phyloP scores from a whole-genome alignment of 2,797 vertebrate species.

The Poeciliopsis infans region DNA sequence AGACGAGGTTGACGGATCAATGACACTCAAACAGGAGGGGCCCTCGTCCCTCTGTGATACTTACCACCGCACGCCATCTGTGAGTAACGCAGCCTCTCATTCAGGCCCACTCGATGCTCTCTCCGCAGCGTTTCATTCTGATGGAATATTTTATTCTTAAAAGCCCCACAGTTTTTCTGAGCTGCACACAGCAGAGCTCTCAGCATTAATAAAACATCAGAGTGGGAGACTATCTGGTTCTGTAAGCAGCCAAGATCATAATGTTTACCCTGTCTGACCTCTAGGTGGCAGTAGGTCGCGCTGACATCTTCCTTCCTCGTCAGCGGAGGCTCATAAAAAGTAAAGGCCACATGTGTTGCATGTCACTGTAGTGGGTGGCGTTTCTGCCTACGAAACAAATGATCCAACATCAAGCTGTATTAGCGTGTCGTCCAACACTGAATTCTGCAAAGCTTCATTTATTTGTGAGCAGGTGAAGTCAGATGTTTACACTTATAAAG shows the following conservation, averaged over 20 bases:
- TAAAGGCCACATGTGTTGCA: neutral
- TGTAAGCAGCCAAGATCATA: conserved; percentile 52
- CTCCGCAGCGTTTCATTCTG: conserved; percentile 52
- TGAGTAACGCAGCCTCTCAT: conserved; percentile 67
- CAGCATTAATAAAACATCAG: conserved; percentile 76
- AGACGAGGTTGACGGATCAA: conserved; percentile 86
- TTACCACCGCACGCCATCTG: conserved; percentile 87
- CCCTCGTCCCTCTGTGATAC: conserved; percentile 84
- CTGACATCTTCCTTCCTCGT: conserved; percentile 2
- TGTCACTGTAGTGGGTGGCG: neutral
- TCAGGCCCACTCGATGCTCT: conserved; percentile 19
- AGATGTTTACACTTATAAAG: neutral
- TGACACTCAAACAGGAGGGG: conserved; percentile 90
- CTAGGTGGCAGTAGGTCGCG: conserved; percentile 54
- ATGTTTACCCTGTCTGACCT: conserved; percentile 42
- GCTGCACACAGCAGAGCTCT: conserved; percentile 53
- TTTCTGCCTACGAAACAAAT: neutral
- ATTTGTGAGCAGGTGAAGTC: neutral
- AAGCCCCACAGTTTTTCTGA: conserved; percentile 58
- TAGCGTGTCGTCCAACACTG: neutral
- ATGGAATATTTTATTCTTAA: conserved; percentile 68
- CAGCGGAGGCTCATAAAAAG: neutral
- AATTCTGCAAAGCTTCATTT: neutral
- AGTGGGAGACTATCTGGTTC: conserved; percentile 57
- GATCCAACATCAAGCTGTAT: neutral